Percentiles rank a stretch among this genome's conserved stretches.
phyloP scores from a whole-genome alignment of 2,888 invertebrate species.

The Plagiodera versicolora region DNA sequence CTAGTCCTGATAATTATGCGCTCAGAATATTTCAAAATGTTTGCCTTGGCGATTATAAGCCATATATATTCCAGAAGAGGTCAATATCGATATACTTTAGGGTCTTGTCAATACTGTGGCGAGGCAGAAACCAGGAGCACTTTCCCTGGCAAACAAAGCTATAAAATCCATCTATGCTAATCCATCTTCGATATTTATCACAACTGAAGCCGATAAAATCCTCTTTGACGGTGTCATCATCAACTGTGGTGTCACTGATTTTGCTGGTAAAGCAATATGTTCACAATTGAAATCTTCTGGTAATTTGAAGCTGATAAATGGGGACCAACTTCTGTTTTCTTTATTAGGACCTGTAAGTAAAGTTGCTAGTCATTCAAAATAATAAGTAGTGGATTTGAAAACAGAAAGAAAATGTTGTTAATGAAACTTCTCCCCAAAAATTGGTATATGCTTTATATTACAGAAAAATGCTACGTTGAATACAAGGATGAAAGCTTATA shows the following conservation, averaged over 20 bases:
- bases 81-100: slow-evolving; percentile 46
- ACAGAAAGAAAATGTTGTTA: too few relatives aligned
- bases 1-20: too few relatives aligned
- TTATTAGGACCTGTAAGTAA: slow-evolving; percentile 70
- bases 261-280: slow-evolving; percentile 76
- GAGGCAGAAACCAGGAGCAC: slow-evolving; percentile 67
- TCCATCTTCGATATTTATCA: slow-evolving; percentile 64
- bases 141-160: slow-evolving; percentile 70
- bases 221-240: slow-evolving; percentile 73
- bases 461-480: slow-evolving; percentile 76
- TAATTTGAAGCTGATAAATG: slow-evolving; percentile 61
- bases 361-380: background rate
- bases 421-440: too few relatives aligned
- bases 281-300: slow-evolving; percentile 67
- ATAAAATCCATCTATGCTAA: slow-evolving; percentile 69
- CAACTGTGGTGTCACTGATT: slow-evolving; percentile 75
- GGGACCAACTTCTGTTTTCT: slow-evolving; percentile 71
- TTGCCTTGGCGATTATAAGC: too few relatives aligned
- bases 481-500: slow-evolving; percentile 69
- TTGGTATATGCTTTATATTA: slow-evolving; percentile 26
- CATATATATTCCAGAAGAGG: too few relatives aligned
- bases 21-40: too few relatives aligned
- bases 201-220: slow-evolving; percentile 68
- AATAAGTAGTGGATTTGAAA: too few relatives aligned
- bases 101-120: slow-evolving; percentile 62